These are phyloP conservation scores for Cossypha dichroa DNA, from an alignment of 2,797 vertebrate genomes.

Conservation along the genomic window DNA sequence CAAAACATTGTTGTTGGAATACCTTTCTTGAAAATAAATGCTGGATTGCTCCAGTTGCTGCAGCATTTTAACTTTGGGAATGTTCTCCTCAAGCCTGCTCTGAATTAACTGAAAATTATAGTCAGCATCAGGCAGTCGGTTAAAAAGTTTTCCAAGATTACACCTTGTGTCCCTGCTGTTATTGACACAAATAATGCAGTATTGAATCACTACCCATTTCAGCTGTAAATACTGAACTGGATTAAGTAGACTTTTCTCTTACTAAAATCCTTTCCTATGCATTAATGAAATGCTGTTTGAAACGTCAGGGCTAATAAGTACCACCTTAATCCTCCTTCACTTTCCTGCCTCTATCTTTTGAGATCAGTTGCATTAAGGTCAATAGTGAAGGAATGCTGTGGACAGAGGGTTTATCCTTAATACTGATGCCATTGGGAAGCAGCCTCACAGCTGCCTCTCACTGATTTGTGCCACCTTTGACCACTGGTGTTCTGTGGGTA, in stretches of 20 bases:
- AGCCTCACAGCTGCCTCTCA: neutral
- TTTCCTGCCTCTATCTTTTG: neutral
- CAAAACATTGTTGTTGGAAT: neutral
- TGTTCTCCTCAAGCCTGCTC: neutral
- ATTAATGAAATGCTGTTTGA: neutral
- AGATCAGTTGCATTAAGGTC: neutral
- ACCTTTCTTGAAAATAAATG: neutral
- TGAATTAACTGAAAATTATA: neutral
- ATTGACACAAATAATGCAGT: neutral
- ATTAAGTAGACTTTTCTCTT: neutral
- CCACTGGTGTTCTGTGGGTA: neutral
- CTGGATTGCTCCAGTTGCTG: neutral
- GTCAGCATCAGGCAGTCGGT: neutral
- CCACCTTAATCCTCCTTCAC: neutral
- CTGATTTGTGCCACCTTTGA: neutral
- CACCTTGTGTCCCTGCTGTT: neutral
- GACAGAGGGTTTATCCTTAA: neutral
- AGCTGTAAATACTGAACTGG: neutral
- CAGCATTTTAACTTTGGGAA: neutral
- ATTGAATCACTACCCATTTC: neutral
- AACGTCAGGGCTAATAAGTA: neutral
- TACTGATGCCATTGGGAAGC: neutral
- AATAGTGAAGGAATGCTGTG: neutral
- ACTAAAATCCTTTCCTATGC: neutral
- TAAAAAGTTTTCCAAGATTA: neutral